A percentile compares a stretch with the other conserved stretches of the same genome.
These are phyloP conservation scores for Pseudomyrmex gracilis DNA, from an alignment of 1,140 invertebrate species.

Conservation along the genomic window DNA sequence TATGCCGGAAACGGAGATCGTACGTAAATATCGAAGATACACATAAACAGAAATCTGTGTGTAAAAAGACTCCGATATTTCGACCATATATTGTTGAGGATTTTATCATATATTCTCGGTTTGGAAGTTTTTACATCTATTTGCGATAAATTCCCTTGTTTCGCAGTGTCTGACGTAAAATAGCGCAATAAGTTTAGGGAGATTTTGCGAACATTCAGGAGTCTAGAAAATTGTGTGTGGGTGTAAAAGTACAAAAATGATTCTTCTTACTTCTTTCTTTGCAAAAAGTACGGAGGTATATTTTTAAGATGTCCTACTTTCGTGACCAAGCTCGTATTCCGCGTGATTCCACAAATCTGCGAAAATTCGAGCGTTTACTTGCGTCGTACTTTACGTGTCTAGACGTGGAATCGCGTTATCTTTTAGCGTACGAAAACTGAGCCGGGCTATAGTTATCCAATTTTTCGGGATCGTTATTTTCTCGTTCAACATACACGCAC, in stretches of 20 bases:
- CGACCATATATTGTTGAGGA: background rate
- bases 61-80: no score
- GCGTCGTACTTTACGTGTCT: background rate
- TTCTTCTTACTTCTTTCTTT: background rate
- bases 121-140: no score
- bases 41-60: background rate
- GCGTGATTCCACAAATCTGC: background rate
- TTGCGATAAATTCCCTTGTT: no score
- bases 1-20: background rate
- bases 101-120: background rate
- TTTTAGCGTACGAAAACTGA: background rate
- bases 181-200: no score
- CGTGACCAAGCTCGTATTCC: background rate
- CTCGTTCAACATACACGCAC: no score
- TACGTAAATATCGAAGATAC: background rate
- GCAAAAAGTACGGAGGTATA: background rate
- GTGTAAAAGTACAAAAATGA: background rate
- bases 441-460: background rate
- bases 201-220: no score
- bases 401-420: background rate
- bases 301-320: conserved; percentile 3
- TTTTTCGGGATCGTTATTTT: background rate
- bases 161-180: no score
- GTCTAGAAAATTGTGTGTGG: background rate
- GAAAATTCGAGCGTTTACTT: conserved; percentile 20